A percentile compares a stretch with the other conserved stretches of the same genome.
phyloP scores from a whole-genome alignment of 2,797 vertebrate genomes.

The Geotrypetes seraphini region DNA sequence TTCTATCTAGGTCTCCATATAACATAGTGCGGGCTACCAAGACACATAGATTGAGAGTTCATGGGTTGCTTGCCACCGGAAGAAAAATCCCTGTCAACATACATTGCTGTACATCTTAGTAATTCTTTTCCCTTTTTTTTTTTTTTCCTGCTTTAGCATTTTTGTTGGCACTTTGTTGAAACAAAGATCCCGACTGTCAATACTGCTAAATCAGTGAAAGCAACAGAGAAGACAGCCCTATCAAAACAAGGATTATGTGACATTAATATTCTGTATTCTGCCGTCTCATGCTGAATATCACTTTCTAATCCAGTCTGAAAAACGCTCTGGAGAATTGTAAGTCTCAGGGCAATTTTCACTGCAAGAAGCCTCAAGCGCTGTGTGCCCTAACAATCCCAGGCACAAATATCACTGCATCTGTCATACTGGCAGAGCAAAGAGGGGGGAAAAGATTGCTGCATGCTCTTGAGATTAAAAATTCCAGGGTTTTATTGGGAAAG shows the following conservation, averaged over 20 bases:
- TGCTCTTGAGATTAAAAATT: not conserved
- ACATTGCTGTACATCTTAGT: not conserved
- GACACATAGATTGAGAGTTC: conserved; percentile 7
- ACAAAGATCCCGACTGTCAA: conserved; percentile 6
- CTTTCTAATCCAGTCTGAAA: not conserved
- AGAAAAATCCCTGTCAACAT: conserved; percentile 6
- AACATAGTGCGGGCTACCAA: not conserved
- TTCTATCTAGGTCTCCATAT: conserved; percentile 1
- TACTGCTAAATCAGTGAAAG: conserved; percentile 1
- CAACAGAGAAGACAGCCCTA: not conserved
- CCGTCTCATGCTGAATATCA: not conserved
- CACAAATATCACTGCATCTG: not conserved
- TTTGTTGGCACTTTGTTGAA: conserved; percentile 2
- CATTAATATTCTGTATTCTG: not conserved
- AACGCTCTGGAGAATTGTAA: not conserved
- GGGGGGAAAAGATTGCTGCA: not conserved
- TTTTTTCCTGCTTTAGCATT: not conserved
- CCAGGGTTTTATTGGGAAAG: not conserved
- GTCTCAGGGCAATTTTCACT: not conserved
- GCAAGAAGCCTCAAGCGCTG: not conserved
- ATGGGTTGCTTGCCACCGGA: conserved; percentile 1
- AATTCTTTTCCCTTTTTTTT: not conserved
- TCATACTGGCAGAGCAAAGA: not conserved
- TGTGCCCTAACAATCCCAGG: not conserved
- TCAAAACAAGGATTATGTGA: not conserved